Evolutionary conservation across 1,140 invertebrate genomes (phyloP), one percentile per base, ranked within the genome.

Genomic region (Homarus americanus): DNA sequence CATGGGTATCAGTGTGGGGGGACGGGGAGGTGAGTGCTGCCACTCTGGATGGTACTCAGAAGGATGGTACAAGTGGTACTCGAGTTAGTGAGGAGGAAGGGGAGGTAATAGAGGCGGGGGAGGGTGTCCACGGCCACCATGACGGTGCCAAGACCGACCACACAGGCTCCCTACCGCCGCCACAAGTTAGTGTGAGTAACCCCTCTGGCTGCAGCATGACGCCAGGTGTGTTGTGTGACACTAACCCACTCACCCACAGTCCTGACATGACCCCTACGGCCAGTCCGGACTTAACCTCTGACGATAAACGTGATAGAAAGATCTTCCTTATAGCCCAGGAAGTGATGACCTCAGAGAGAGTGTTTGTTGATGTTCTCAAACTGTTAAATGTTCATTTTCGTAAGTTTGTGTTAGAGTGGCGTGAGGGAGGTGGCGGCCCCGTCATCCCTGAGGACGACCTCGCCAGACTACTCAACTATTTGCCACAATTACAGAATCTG

Each of bases 351-450:
- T 97, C 96, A 0, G 97, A 97, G 94, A 95, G 95, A 93, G 95
- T 95, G 82, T 97, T 97, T 94, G 96, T 97, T 15, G 95, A 96
- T 94, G 95, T 96, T 92, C 93, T 97, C 28, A 95, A 95, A 85
- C 94, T 97, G n/a, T 95, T 97, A 7, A 96, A 96, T 93, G 94
- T 95, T 93, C 96, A 96, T 93, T 97, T 97, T 93, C 95, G 94
- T 86, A 93, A 94, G 93, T 95, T 92, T 94, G 94, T 96, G 86
- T 80, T 69, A 41, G 86, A 90, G 36, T 80, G 86, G 75, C 32
- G 63, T 1, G 76, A 80, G 40, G 69, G n/a, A 15, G 83, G 66
- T 5, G 58, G 58, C 17, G 36, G 2, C 12, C 86, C 76, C 28
- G 93, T 94, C 15, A 93, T 95, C 34, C 94, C 94, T 93, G 94